Conservation (phyloP, 2,888 invertebrate genomes). For the Dryomyza anilis region DNA sequence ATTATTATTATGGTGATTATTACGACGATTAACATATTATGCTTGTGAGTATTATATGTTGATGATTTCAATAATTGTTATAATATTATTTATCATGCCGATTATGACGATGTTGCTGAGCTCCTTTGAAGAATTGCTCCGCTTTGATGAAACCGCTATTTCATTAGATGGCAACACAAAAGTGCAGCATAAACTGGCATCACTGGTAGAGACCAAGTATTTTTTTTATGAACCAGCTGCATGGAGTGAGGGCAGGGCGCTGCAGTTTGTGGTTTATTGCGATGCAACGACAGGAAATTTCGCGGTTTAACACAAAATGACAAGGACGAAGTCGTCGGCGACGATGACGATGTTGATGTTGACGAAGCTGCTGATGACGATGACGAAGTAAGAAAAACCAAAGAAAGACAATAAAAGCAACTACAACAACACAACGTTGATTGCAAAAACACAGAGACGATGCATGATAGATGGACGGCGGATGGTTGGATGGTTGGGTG, state of each 20-base stretch:
- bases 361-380: background rate
- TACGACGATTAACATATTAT: too few relatives aligned
- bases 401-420: background rate
- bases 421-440: background rate
- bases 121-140: background rate
- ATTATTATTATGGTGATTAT: too few relatives aligned
- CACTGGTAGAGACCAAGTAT: too few relatives aligned
- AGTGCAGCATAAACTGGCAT: background rate
- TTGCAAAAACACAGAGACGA: background rate
- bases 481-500: background rate
- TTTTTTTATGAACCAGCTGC: background rate
- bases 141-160: background rate
- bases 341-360: background rate
- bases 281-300: slow-evolving; percentile 2
- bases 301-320: slow-evolving; percentile 3
- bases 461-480: background rate
- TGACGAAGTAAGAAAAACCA: background rate
- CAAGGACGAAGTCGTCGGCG: background rate
- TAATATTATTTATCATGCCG: too few relatives aligned
- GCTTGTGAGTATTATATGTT: too few relatives aligned
- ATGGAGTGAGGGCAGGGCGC: background rate
- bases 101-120: too few relatives aligned
- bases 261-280: slow-evolving; percentile 1
- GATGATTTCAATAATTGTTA: too few relatives aligned
- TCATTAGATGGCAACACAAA: background rate